Evolutionary conservation across 2,888 invertebrate species (phyloP).

Genomic region (Lepidonotus clava): DNA sequence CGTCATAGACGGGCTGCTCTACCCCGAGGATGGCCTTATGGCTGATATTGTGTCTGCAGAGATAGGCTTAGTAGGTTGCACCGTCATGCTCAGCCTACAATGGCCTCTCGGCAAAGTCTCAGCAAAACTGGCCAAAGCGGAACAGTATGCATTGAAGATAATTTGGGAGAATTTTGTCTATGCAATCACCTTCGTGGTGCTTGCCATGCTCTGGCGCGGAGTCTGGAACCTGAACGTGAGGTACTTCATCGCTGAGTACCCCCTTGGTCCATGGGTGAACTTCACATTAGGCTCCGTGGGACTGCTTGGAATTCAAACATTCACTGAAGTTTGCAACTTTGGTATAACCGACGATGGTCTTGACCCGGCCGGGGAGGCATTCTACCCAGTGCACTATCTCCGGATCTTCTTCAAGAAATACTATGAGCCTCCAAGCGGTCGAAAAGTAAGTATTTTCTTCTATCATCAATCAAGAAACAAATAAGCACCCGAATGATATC

Average conservation of each 20-base stretch:
- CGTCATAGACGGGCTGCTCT: slow-evolving; percentile 6
- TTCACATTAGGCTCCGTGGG: neutral
- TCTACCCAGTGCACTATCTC: slow-evolving; percentile 34
- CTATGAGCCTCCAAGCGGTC: no score
- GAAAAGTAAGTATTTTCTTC: no score
- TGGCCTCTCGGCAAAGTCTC: neutral
- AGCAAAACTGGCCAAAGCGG: neutral
- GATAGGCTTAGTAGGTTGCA: neutral
- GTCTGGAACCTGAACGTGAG: slow-evolving; percentile 44
- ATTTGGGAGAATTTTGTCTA: slow-evolving; percentile 34
- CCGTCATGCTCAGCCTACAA: neutral
- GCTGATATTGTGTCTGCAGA: neutral
- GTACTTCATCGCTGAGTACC: slow-evolving; percentile 17
- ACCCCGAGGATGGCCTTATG: neutral
- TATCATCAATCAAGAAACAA: no score
- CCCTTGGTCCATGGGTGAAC: slow-evolving; percentile 53
- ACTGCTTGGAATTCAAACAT: slow-evolving; percentile 23
- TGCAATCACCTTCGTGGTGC: neutral
- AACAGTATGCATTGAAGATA: neutral
- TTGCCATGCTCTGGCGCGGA: slow-evolving; percentile 44
- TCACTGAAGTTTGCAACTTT: slow-evolving; percentile 12
- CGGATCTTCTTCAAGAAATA: neutral
- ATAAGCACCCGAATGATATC: no score
- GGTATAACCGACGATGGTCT: slow-evolving; percentile 21
- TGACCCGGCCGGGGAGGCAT: slow-evolving; percentile 2